These are phyloP conservation scores for Girardia tigrina DNA, from an alignment of 2,888 invertebrate species.

Conservation along the genomic window DNA sequence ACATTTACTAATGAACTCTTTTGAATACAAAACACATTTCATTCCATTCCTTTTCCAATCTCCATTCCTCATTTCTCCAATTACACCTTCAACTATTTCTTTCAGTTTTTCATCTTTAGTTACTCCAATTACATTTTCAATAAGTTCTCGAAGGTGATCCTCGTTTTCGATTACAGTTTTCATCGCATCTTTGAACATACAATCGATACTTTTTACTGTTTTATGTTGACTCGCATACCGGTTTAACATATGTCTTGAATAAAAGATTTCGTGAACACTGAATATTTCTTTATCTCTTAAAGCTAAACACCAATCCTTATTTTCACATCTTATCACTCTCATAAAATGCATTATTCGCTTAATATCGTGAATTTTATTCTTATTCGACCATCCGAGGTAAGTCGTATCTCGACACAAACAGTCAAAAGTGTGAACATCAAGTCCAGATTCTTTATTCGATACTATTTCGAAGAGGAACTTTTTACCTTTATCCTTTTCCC, in stretches of 20 bases:
- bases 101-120: no score
- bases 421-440: slow-evolving; percentile 27
- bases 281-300: neutral
- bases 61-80: neutral
- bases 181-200: neutral
- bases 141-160: no score
- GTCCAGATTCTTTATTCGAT: slow-evolving; percentile 49
- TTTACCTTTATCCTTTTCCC: neutral
- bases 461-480: slow-evolving; percentile 52
- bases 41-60: neutral
- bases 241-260: neutral
- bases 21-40: neutral
- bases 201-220: neutral
- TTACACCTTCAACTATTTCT: no score
- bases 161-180: neutral
- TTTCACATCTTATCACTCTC: neutral
- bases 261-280: neutral
- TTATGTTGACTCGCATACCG: neutral
- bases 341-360: neutral
- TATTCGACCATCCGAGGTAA: slow-evolving; percentile 18
- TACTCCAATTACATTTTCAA: no score
- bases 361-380: slow-evolving; percentile 7
- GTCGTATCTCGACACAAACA: slow-evolving; percentile 13
- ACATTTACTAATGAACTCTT: neutral
- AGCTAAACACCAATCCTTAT: neutral